Base-by-base conservation (phyloP, 2,888 invertebrate species). In the Shargacucullia verbasci region DNA sequence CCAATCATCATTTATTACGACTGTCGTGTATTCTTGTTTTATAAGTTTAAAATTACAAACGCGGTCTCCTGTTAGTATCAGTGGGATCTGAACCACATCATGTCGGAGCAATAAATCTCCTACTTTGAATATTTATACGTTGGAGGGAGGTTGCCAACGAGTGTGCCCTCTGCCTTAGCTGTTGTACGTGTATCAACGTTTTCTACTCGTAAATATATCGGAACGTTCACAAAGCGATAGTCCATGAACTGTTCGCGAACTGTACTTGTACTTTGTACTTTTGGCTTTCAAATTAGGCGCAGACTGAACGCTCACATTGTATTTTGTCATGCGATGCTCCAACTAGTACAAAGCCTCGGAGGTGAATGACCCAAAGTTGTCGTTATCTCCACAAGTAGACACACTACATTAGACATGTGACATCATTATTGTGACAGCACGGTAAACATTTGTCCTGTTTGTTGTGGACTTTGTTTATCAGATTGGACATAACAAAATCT, bases 361-460 rank as follows among this genome's bases (percentile, higher is more conserved):
- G 90, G 88, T 91, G 86, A 91, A 90, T 81, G 84, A 90, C 89
- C 90, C 77, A 59, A 68, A 56, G 76, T 71, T 67, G 76, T 82
- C 80, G 83, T 90, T 92, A 92, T 92, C 92, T 88, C 78, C 73
- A 79, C 82, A 79, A 86, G 86, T 82, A 86, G 85, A 86, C 83
- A 85, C 78, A 86, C 83, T 86, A 85, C 86, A 91, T 90, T 87
- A 87, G 86, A 88, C 82, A 78, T 85, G 84, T 90, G 90, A 90
- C 89, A 90, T 91, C 88, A 92, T 89, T 89, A 88, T 83, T 82
- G 84, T 82, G 80, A 78, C 82, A 84, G 83, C 81, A 77, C 81
- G 78, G 83, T 81, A 82, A 84, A 82, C 79, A 80, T 83, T 82
- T 66, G 78, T 76, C 71, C 73, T 79, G 77, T 76, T 75, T 66